Base-by-base conservation (phyloP, 2,888 invertebrate genomes). In the Seira sanloemensis region DNA sequence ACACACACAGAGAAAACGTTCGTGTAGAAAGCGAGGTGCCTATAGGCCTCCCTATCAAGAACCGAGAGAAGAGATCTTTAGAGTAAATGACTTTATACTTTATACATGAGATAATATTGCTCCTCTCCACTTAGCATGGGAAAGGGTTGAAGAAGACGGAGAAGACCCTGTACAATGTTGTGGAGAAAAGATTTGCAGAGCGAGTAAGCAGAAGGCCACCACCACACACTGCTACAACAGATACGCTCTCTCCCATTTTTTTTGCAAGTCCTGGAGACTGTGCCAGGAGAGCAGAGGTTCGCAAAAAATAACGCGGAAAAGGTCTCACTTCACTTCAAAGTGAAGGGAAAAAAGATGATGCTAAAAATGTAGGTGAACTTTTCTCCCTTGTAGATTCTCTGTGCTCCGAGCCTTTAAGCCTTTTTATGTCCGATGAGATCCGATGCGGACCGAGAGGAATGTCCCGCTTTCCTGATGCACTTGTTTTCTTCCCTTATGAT, bases 401-500 rank as follows among this genome's bases (percentile, higher is more conserved):
- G 16, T 18, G 16, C 58, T 58, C 58, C 26, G 54, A 77, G 68
- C 68, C 77, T 68, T 77, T 26, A 77, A 67, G 37, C 46, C 18
- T 37, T 37, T n/a, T 1, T n/a, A 19, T 37, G 19, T 24, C 65
- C 82, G 82, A 77, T 66, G 16, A 23, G 26, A 27, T 23, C 83
- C 83, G 83, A 83, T 68, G 24, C 18, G 24, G 18, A 68, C 83
- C 83, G 83, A 83, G 26, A 46, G 19, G n/a, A 25, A 58, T 54
- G 77, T 65, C 83, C 83, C 83, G 83, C 83, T 83, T 71, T 75
- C 18, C 54, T 71, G 37, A 24, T 66, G 67, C 75, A 66, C 23
- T 67, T 21, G n/a, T n/a, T n/a, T n/a, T n/a, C n/a, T 65, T 37
- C 26, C 0, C 66, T 2, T 37, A 21, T 65, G 27, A 12, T 62